These are phyloP conservation scores for Zoroaster sp. DNA, from an alignment of 53 echinoderm and acorn worm species.

Conservation along the genomic window DNA sequence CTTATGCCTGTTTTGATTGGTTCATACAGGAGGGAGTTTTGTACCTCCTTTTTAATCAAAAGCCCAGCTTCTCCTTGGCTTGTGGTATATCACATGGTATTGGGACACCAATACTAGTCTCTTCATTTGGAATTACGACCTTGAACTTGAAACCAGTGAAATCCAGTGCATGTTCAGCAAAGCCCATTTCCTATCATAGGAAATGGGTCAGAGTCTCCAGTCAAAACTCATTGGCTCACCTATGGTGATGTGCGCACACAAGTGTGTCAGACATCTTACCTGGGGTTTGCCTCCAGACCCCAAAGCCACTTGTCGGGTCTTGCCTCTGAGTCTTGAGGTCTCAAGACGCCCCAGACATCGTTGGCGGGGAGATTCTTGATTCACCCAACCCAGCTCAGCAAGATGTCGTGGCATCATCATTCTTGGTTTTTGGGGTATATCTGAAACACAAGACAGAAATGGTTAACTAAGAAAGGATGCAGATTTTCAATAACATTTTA, in stretches of 20 bases:
- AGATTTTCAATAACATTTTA: not conserved
- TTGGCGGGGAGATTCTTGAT: slow-evolving; percentile 92
- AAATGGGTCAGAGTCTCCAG: not conserved
- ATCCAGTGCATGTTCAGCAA: no score
- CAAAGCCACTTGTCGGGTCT: slow-evolving; percentile 82
- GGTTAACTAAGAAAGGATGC: not conserved
- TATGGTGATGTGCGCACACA: not conserved
- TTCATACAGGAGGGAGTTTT: not conserved
- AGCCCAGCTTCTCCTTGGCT: not conserved
- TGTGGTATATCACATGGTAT: not conserved
- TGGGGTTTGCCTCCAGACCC: slow-evolving; percentile 89
- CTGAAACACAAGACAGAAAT: slow-evolving; percentile 28
- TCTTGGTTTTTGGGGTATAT: slow-evolving; percentile 83
- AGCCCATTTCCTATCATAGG: no score
- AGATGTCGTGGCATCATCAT: slow-evolving; percentile 94
- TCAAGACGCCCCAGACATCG: slow-evolving; percentile 90
- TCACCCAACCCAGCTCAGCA: slow-evolving; percentile 92
- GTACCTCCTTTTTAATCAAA: not conserved
- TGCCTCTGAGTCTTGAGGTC: slow-evolving; percentile 85
- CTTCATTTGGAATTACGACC: no score
- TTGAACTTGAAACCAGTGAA: no score
- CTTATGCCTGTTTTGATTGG: not conserved
- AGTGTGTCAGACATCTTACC: slow-evolving; percentile 41
- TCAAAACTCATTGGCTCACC: not conserved
- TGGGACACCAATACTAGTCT: no score